Evolutionary conservation across 2,888 invertebrate genomes (phyloP).

Genomic region (Hydriomena furcata): DNA sequence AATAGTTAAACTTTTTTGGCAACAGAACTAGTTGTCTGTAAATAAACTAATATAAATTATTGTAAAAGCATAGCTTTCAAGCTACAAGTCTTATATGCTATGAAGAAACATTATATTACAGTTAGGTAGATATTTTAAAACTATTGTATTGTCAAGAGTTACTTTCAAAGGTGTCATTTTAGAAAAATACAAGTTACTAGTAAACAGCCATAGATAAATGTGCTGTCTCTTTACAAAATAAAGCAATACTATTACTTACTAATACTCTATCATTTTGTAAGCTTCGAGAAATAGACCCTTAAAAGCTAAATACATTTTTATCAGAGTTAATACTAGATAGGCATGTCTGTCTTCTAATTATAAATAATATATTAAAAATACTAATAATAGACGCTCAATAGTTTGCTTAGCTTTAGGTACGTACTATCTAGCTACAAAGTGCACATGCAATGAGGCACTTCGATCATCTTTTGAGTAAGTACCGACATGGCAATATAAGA

Average conservation of each 20-base stretch:
- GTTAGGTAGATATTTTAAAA: background rate
- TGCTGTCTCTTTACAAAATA: too few species aligned
- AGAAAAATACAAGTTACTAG: too few species aligned
- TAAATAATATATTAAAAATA: background rate
- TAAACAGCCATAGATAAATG: too few species aligned
- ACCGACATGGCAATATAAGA: conserved; percentile 12
- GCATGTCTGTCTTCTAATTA: background rate
- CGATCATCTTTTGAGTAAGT: background rate
- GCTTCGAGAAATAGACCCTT: background rate
- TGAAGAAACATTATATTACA: too few species aligned
- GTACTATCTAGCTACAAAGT: background rate
- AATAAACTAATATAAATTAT: too few species aligned
- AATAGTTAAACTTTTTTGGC: too few species aligned
- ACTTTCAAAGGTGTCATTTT: too few species aligned
- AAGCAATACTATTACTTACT: too few species aligned
- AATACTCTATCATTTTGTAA: background rate
- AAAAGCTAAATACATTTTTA: background rate
- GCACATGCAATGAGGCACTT: conserved; percentile 5
- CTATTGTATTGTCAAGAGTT: conserved; percentile 5
- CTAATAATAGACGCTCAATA: conserved; percentile 6
- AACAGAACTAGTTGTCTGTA: background rate
- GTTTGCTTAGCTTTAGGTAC: background rate
- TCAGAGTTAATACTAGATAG: conserved; percentile 14
- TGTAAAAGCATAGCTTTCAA: too few species aligned
- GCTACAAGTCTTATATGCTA: too few species aligned